phyloP scores from a whole-genome alignment of 2,888 invertebrate species.

The Dinocampus coccinellae region DNA sequence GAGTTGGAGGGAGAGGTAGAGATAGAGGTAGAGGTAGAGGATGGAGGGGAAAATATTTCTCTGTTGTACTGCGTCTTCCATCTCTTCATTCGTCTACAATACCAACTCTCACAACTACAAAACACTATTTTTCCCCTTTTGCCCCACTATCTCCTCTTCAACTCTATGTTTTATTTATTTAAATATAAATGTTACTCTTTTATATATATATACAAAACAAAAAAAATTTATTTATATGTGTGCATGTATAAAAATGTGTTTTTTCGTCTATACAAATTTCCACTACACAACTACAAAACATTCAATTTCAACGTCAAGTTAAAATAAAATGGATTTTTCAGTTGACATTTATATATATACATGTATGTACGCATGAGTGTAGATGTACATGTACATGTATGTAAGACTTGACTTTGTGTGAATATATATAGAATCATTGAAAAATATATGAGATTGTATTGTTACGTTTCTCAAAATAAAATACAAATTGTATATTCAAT shows the following conservation, averaged over 20 bases:
- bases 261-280: constrained; percentile 59
- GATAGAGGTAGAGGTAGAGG: too few species aligned
- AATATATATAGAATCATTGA: too few species aligned
- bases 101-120: constrained; percentile 28
- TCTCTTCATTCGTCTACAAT: constrained; percentile 60
- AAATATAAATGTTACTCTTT: constrained; percentile 34
- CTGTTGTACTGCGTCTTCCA: constrained; percentile 23
- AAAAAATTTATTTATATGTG: background rate
- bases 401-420: constrained; percentile 38
- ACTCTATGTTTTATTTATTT: constrained; percentile 33
- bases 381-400: constrained; percentile 33
- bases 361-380: background rate
- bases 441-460: too few species aligned
- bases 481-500: too few species aligned
- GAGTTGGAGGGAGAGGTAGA: constrained; percentile 24
- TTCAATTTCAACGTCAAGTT: constrained; percentile 75
- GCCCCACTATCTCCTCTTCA: constrained; percentile 42
- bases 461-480: too few species aligned
- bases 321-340: constrained; percentile 75
- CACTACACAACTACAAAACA: constrained; percentile 68
- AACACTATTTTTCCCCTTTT: constrained; percentile 23
- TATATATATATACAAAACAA: background rate
- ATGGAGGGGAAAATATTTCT: constrained; percentile 26
- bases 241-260: constrained; percentile 10
- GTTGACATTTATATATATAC: constrained; percentile 64